Percentiles rank a stretch among this genome's conserved stretches.
Conservation (phyloP, 2,113 vertebrate genomes). For the Gyps fulvus region DNA sequence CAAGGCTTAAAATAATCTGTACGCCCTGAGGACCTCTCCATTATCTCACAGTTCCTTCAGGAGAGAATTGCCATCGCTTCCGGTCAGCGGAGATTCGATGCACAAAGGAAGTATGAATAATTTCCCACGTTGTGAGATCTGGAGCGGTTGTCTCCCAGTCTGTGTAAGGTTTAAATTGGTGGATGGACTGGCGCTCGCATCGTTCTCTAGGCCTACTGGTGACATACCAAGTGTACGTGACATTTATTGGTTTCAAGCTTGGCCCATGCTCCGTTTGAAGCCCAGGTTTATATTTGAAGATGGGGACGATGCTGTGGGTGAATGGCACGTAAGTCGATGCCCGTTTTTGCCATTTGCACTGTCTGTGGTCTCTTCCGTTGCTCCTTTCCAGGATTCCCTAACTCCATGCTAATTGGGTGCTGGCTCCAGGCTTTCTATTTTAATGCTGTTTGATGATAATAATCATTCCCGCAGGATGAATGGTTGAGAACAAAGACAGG, state of each 20-base stretch:
- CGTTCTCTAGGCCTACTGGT: neutral
- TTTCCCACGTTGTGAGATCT: neutral
- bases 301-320: neutral
- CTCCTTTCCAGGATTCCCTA: neutral
- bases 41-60: neutral
- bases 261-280: neutral
- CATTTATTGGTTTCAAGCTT: neutral
- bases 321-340: neutral
- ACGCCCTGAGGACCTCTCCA: neutral
- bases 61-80: neutral
- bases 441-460: slow-evolving; percentile 77
- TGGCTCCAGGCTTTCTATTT: slow-evolving; percentile 70
- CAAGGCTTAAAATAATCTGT: neutral
- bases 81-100: neutral
- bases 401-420: slow-evolving; percentile 50
- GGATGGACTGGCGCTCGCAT: rapidly evolving
- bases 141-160: neutral
- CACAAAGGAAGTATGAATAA: neutral
- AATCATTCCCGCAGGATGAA: slow-evolving; percentile 67
- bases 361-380: neutral
- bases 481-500: slow-evolving; percentile 75
- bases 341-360: neutral
- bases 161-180: neutral
- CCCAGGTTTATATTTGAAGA: neutral
- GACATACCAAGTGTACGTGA: neutral